Percentiles rank a stretch among this genome's conserved stretches.
phyloP scores from a whole-genome alignment of 2,888 invertebrate genomes.

The Phengaris alcon region DNA sequence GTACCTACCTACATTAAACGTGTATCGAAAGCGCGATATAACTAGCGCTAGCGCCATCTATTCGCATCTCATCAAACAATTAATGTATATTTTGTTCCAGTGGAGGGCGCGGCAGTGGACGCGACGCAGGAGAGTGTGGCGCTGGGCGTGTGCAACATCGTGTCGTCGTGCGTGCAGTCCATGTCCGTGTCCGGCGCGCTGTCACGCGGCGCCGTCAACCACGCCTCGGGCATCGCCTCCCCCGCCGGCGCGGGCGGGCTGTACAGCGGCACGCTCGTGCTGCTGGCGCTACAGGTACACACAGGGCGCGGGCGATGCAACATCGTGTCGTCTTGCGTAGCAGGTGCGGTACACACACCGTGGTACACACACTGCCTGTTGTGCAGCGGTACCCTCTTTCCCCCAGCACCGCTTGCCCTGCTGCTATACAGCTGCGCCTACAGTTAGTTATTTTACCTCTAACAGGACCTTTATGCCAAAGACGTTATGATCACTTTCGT shows the following conservation, averaged over 20 bases:
- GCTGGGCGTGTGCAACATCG: constrained; percentile 90
- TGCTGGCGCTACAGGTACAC: constrained; percentile 69
- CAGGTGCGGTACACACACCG: no score
- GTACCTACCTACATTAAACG: no score
- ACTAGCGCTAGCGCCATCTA: not conserved
- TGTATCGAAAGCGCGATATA: no score
- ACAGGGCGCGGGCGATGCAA: not conserved
- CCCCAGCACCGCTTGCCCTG: no score
- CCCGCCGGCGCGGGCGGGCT: constrained; percentile 93
- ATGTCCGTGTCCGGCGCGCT: constrained; percentile 95
- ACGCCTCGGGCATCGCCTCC: constrained; percentile 93
- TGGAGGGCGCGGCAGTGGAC: constrained; percentile 88
- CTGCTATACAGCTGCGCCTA: no score
- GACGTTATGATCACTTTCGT: no score
- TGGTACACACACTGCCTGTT: no score
- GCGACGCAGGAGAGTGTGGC: constrained; percentile 95
- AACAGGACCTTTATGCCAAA: no score
- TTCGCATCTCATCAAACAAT: no score
- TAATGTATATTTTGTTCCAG: constrained; percentile 54
- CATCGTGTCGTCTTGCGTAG: no score
- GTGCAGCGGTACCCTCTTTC: no score
- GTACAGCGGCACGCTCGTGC: constrained; percentile 83
- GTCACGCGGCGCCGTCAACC: constrained; percentile 94
- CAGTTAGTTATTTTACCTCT: no score
- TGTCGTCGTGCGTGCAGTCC: constrained; percentile 92